phyloP scores from a whole-genome alignment of 1,140 invertebrate genomes.

The Calephelis virginiensis region DNA sequence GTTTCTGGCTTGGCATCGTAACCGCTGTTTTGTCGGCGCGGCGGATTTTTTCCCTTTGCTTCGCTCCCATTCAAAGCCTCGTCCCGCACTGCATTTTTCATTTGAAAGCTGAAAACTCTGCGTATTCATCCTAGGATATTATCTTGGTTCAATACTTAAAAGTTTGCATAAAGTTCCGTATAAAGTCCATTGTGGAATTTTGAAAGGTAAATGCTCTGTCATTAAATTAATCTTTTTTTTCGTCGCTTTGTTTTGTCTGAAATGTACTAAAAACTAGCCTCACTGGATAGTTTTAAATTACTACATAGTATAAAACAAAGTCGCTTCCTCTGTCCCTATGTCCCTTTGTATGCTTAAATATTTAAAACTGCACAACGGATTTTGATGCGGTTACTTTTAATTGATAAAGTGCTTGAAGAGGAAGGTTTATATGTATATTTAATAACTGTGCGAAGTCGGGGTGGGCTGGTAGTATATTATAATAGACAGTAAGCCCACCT shows the following conservation, averaged over 20 bases:
- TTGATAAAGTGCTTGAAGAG: too few species aligned
- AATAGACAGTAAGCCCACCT: too few species aligned
- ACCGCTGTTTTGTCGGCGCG: conserved; percentile 49
- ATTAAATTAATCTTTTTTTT: not conserved
- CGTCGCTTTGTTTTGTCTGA: conserved; percentile 2
- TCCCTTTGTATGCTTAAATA: too few species aligned
- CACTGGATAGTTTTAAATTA: too few species aligned
- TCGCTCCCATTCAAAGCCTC: conserved; percentile 51
- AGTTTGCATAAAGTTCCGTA: conserved; percentile 27
- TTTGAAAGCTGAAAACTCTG: conserved; percentile 53
- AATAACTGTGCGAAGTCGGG: too few species aligned
- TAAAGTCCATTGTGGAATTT: conserved; percentile 29
- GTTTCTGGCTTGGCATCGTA: conserved; percentile 49
- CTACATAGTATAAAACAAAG: too few species aligned
- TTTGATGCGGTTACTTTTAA: too few species aligned
- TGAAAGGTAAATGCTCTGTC: too few species aligned
- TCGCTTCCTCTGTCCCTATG: too few species aligned
- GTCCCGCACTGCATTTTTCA: conserved; percentile 61
- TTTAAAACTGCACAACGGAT: too few species aligned
- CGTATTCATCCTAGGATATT: conserved; percentile 51
- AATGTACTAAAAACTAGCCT: conserved; percentile 5
- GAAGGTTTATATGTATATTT: too few species aligned
- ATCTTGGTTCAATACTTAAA: conserved; percentile 43
- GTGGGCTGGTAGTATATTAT: too few species aligned
- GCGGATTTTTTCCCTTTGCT: conserved; percentile 47